Conservation (phyloP, 2,797 vertebrate species). For the Coreius guichenoti region DNA sequence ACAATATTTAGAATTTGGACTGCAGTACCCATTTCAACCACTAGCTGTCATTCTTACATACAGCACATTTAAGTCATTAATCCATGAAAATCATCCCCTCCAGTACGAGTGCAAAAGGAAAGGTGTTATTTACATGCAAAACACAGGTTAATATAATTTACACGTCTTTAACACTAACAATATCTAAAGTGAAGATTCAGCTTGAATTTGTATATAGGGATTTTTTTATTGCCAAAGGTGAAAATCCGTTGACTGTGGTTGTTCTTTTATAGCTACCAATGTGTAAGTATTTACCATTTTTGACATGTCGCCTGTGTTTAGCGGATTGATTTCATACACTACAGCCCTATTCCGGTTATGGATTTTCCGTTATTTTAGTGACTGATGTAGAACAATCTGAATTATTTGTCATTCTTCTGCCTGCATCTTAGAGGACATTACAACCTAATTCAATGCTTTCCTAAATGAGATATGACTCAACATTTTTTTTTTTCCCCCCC, state of each 20-base stretch:
- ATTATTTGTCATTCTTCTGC: slow-evolving; percentile 46
- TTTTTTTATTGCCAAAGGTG: slow-evolving; percentile 45
- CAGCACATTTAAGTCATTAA: neutral
- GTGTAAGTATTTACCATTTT: slow-evolving; percentile 75
- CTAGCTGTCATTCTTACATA: no score
- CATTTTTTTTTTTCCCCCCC: neutral
- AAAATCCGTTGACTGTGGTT: slow-evolving; percentile 60
- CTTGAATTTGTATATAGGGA: slow-evolving; percentile 14
- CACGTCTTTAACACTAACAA: slow-evolving; percentile 13
- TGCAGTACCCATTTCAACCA: no score
- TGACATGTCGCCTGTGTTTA: slow-evolving; percentile 65
- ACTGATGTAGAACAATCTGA: slow-evolving; percentile 65
- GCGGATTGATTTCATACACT: slow-evolving; percentile 70
- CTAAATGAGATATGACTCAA: slow-evolving; percentile 65
- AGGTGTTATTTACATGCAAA: neutral
- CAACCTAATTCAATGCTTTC: slow-evolving; percentile 56
- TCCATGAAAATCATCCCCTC: neutral
- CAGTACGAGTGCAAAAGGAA: neutral
- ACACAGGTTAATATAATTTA: neutral
- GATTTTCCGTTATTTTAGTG: slow-evolving; percentile 75
- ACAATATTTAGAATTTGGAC: no score
- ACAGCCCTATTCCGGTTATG: slow-evolving; percentile 66
- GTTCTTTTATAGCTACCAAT: slow-evolving; percentile 69
- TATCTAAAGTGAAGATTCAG: neutral
- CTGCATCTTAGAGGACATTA: slow-evolving; percentile 45